A percentile compares a stretch with the other conserved stretches of the same genome.
These are phyloP conservation scores for Corvus moneduloides DNA, from an alignment of 2,113 vertebrate genomes.

Conservation along the genomic window DNA sequence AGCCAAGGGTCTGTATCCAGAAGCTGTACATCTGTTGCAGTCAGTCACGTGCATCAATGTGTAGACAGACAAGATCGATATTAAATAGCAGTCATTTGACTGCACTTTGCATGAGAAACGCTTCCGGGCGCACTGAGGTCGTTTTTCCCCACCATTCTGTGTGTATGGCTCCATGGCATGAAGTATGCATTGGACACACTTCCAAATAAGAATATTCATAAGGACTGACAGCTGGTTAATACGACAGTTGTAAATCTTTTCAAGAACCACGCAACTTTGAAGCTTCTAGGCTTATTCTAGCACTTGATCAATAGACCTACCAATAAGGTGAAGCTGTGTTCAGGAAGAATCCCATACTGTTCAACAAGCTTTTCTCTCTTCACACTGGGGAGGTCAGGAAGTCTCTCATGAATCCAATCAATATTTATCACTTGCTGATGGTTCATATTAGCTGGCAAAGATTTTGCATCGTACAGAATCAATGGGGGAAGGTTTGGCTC, in stretches of 20 bases:
- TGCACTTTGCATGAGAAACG: background rate
- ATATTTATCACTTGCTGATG: constrained; percentile 83
- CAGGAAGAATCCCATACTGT: constrained; percentile 84
- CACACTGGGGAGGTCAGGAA: constrained; percentile 89
- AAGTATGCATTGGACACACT: background rate
- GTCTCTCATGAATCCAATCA: constrained; percentile 76
- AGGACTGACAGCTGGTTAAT: background rate
- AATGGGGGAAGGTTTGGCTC: constrained; percentile 98
- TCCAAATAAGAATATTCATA: background rate
- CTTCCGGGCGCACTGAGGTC: background rate
- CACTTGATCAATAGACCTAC: constrained; percentile 73
- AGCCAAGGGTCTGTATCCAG: background rate
- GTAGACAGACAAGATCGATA: constrained; percentile 9
- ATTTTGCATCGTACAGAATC: constrained; percentile 81
- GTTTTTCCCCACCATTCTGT: background rate
- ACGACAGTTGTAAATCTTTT: background rate
- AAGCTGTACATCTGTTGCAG: background rate
- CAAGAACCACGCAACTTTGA: background rate
- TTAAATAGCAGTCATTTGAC: background rate
- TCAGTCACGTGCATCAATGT: background rate
- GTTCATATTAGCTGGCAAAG: constrained; percentile 73
- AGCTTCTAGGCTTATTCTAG: background rate
- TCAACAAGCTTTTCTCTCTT: constrained; percentile 84
- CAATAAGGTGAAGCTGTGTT: constrained; percentile 89
- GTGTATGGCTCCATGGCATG: background rate